phyloP scores from a whole-genome alignment of 2,113 vertebrate species.

The Mystacornis crossleyi region DNA sequence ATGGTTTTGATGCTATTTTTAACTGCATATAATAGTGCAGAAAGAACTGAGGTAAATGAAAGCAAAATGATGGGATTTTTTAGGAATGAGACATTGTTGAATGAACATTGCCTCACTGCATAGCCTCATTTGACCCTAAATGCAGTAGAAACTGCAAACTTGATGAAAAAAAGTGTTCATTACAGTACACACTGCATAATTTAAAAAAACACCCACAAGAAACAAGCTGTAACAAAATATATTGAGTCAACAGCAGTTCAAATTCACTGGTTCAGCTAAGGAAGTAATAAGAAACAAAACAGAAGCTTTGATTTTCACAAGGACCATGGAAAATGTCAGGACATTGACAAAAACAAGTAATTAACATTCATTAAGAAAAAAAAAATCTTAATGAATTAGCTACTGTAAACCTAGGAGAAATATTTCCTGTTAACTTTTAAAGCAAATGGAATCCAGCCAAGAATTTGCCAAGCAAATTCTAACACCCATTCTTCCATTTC shows the following conservation, averaged over 20 bases:
- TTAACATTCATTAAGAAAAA: background rate
- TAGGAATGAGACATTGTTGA: background rate
- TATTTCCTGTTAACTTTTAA: background rate
- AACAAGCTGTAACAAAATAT: background rate
- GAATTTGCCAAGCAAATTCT: background rate
- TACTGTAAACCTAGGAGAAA: background rate
- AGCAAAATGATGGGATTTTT: background rate
- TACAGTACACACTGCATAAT: background rate
- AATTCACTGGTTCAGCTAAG: background rate
- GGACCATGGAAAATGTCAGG: background rate
- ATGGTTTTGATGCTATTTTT: background rate
- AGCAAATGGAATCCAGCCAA: background rate
- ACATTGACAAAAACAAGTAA: background rate
- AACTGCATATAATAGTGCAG: background rate
- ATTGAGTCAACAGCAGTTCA: background rate
- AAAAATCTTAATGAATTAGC: background rate
- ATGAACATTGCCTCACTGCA: background rate
- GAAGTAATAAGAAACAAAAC: background rate
- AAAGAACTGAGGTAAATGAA: background rate
- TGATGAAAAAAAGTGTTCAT: background rate
- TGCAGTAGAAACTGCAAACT: background rate
- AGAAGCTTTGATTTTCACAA: background rate
- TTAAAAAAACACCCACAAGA: background rate
- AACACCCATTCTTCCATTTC: background rate
- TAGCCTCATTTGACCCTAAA: background rate